Percentiles rank a stretch among this genome's conserved stretches.
These are phyloP conservation scores for Amphiprion percula DNA, from an alignment of 2,113 vertebrate species.

Conservation along the genomic window DNA sequence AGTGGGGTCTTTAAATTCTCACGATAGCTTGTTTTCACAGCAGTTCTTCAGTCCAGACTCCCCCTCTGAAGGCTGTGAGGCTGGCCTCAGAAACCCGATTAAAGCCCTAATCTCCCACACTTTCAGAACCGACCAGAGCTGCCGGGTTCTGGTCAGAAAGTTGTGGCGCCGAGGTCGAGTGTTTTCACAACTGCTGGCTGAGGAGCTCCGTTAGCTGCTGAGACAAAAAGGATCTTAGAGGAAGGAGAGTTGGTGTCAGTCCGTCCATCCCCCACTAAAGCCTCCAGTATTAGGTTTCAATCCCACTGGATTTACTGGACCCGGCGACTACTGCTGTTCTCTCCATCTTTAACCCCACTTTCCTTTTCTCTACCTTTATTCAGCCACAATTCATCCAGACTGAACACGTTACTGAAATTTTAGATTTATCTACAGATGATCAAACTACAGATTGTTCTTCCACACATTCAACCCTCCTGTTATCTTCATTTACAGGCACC, in stretches of 20 bases:
- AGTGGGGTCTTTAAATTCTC: conserved; percentile 50
- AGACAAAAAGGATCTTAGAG: conserved; percentile 62
- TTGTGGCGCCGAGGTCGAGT: conserved; percentile 52
- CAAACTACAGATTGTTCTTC: too few species aligned
- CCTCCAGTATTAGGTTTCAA: conserved; percentile 56
- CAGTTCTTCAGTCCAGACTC: conserved; percentile 58
- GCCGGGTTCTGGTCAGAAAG: conserved; percentile 48
- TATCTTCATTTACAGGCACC: too few species aligned
- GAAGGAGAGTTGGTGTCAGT: conserved; percentile 53
- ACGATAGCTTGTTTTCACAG: conserved; percentile 76
- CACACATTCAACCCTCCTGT: too few species aligned
- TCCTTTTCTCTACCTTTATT: conserved; percentile 30
- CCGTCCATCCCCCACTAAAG: conserved; percentile 31
- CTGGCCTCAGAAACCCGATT: conserved; percentile 60
- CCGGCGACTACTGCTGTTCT: conserved; percentile 38
- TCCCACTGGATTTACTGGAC: conserved; percentile 62
- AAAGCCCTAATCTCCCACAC: conserved; percentile 64
- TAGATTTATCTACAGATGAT: too few species aligned
- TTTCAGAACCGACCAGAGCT: conserved; percentile 54
- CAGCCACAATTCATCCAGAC: conserved; percentile 17
- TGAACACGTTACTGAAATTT: not conserved
- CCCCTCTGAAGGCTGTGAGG: conserved; percentile 50
- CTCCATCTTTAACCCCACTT: conserved; percentile 23
- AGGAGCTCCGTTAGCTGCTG: conserved; percentile 32
- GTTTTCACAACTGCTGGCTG: conserved; percentile 74